Evolutionary conservation across 2,113 vertebrate genomes (phyloP), one percentile per base, ranked within the genome.

Genomic region (Charadrius vociferus): DNA sequence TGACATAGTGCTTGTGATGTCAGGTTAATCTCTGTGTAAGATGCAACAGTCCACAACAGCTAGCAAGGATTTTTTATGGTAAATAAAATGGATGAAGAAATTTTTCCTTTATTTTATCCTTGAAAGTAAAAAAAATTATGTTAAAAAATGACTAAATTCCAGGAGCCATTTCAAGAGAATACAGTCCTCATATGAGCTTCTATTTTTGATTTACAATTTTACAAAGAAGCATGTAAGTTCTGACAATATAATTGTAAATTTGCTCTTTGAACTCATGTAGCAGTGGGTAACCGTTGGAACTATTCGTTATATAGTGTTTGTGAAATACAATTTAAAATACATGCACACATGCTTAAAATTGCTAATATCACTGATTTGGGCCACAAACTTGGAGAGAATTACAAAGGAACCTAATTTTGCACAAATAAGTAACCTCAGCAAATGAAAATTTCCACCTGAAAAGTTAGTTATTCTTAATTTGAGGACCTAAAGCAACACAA

Each of bases 161-260:
- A 50, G 23, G 49, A 50, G 22, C 49, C 49, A 12, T 50, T 50
- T 50, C 22, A 50, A 23, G 49, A 23, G 22, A 50, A 77, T 24
- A 11, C 3, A 88, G 20, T 15, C 29, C 24, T 71, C 27, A 56
- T 8, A 26, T 0, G 0, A 86, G 20, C 11, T 66, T 61, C 45
- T 56, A 14, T 9, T 52, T 73, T 55, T 70, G 6, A 36, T 62
- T 68, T 45, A 43, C 24, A 41, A 0, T 43, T 92, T 74, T 47
- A 50, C 24, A 83, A 66, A 65, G 22, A 81, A 43, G 2, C 5
- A 62, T 9, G 5, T 5, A 78, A 34, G 17, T 67, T 79, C 61
- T 75, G 52, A 87, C 26, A 75, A 55, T 0, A 0, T 34, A 75
- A 37, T 9, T 22, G 14, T 87, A 72, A 78, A 81, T 50, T 91